These are phyloP conservation scores for Lepidocyrtoides sp. DNA, from an alignment of 2,888 invertebrate genomes.

Conservation along the genomic window DNA sequence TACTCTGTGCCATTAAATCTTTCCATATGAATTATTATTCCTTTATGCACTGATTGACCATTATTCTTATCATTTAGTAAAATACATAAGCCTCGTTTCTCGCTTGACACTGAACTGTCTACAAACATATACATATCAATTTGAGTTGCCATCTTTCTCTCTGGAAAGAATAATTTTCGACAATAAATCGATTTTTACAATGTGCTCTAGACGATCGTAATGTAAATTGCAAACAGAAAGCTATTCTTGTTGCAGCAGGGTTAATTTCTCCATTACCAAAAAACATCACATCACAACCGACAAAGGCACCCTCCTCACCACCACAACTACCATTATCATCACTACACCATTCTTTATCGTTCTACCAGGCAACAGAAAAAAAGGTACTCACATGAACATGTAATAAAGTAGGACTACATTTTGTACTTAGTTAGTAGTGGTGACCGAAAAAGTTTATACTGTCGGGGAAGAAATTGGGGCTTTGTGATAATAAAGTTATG, in stretches of 20 bases:
- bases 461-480: conserved; percentile 14
- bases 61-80: conserved; percentile 24
- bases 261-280: conserved; percentile 48
- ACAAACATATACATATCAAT: conserved; percentile 28
- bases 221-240: not conserved
- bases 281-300: too few relatives aligned
- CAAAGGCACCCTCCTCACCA: not conserved
- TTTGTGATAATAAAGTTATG: conserved; percentile 34
- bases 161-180: conserved; percentile 26
- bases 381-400: conserved; percentile 29
- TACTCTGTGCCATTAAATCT: too few relatives aligned
- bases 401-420: too few relatives aligned
- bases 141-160: not conserved
- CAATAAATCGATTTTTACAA: conserved; percentile 50
- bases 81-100: conserved; percentile 23
- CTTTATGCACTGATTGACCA: not conserved
- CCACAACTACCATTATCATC: not conserved
- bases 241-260: conserved; percentile 28
- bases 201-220: conserved; percentile 31
- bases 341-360: not conserved
- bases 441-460: too few relatives aligned
- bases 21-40: too few relatives aligned
- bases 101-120: conserved; percentile 33
- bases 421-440: too few relatives aligned
- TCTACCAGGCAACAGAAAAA: not conserved